Percentiles rank a stretch among this genome's conserved stretches.
Conservation (phyloP, 2,113 vertebrate genomes). For the Phyllopteryx taeniolatus region DNA sequence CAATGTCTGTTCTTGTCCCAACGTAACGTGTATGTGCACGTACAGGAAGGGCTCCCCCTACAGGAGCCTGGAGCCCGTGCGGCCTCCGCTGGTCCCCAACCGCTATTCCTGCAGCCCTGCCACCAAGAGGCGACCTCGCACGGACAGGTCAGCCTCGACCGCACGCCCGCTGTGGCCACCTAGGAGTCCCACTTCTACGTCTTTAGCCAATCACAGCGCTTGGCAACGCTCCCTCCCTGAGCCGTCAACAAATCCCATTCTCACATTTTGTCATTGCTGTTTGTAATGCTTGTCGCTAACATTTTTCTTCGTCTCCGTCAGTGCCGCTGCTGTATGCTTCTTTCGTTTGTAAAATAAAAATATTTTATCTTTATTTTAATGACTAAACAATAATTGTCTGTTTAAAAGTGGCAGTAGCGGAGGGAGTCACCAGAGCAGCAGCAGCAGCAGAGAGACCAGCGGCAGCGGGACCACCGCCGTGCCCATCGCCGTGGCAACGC, state of each 20-base stretch:
- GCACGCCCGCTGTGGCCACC: slow-evolving; percentile 1
- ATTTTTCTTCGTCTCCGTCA: neutral
- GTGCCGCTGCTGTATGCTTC: neutral
- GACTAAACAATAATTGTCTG: slow-evolving; percentile 43
- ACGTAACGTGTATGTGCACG: slow-evolving; percentile 19
- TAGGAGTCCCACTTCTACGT: neutral
- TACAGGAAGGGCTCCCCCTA: slow-evolving; percentile 94
- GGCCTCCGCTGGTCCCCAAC: slow-evolving; percentile 94
- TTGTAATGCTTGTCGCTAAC: neutral
- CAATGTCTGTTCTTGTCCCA: neutral
- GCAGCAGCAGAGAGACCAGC: slow-evolving; percentile 93
- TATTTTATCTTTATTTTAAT: slow-evolving; percentile 64
- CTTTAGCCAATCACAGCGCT: neutral
- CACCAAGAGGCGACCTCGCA: slow-evolving; percentile 88
- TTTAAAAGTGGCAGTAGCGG: slow-evolving; percentile 88
- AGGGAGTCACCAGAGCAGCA: slow-evolving; percentile 85
- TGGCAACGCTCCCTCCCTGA: slow-evolving; percentile 4
- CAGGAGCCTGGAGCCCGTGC: slow-evolving; percentile 94
- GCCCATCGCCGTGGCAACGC: slow-evolving; percentile 91
- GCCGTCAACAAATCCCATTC: slow-evolving; percentile 13
- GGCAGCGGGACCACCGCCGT: slow-evolving; percentile 90
- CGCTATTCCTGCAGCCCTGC: slow-evolving; percentile 90
- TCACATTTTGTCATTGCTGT: slow-evolving; percentile 12
- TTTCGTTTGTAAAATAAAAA: neutral
- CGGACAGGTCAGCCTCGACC: slow-evolving; percentile 84